Conservation (phyloP, 2,888 invertebrate genomes). For the Euzophera pinguis region DNA sequence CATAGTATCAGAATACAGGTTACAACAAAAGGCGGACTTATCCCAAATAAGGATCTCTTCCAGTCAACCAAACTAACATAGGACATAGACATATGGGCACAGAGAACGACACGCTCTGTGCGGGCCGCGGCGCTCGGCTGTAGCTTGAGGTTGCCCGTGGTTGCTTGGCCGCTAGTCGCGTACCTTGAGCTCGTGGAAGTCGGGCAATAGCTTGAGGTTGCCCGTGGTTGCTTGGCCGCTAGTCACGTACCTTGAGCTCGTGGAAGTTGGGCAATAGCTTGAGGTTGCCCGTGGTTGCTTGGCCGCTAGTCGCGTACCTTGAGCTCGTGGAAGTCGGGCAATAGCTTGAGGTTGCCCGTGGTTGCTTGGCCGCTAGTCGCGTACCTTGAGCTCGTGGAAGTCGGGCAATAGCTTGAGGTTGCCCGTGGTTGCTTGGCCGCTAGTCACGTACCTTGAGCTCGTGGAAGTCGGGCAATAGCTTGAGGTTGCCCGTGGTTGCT, state of each 20-base stretch:
- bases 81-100: too few species aligned
- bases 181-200: neutral
- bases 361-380: slow-evolving; percentile 81
- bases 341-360: slow-evolving; percentile 79
- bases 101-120: too few species aligned
- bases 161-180: too few species aligned
- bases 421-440: neutral
- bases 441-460: slow-evolving; percentile 82
- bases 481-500: slow-evolving; percentile 80
- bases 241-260: slow-evolving; percentile 82
- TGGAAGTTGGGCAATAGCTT: slow-evolving; percentile 88
- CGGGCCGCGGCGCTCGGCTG: too few species aligned
- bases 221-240: neutral
- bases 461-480: slow-evolving; percentile 88
- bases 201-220: neutral
- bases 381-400: slow-evolving; percentile 42
- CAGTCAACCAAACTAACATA: too few species aligned
- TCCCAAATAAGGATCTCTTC: too few species aligned
- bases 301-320: slow-evolving; percentile 78
- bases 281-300: slow-evolving; percentile 80
- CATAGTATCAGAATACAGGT: too few species aligned
- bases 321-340: slow-evolving; percentile 92
- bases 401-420: neutral
- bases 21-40: too few species aligned
- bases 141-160: too few species aligned